phyloP scores from a whole-genome alignment of 2,113 vertebrate genomes.

The Tichodroma muraria region DNA sequence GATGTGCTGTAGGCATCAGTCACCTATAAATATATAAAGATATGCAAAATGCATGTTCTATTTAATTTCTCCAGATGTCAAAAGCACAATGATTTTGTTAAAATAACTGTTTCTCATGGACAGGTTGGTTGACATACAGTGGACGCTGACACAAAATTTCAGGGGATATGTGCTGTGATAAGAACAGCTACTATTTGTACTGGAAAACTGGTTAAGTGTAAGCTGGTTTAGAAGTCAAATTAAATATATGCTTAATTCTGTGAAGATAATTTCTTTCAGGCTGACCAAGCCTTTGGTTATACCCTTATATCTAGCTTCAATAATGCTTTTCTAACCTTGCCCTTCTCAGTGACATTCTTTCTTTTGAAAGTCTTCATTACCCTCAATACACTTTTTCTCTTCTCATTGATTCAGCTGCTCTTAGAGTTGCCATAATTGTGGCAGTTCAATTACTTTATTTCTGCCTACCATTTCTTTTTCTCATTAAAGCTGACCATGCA shows the following conservation, averaged over 20 bases:
- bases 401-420: not conserved
- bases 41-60: not conserved
- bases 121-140: not conserved
- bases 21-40: not conserved
- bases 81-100: not conserved
- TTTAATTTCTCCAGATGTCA: not conserved
- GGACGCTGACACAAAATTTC: not conserved
- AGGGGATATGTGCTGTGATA: not conserved
- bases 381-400: not conserved
- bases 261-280: not conserved
- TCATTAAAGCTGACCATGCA: not conserved
- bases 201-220: not conserved
- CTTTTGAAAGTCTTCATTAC: not conserved
- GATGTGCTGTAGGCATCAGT: not conserved
- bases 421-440: not conserved
- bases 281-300: not conserved
- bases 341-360: not conserved
- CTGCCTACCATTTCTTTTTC: slow-evolving; percentile 10
- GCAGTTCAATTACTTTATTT: not conserved
- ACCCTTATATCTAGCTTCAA: not conserved
- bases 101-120: not conserved
- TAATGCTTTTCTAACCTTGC: not conserved
- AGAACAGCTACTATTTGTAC: not conserved
- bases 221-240: not conserved
- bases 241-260: not conserved